Base-by-base conservation (phyloP, 2,888 invertebrate genomes). In the Drosophila multiciliata region DNA sequence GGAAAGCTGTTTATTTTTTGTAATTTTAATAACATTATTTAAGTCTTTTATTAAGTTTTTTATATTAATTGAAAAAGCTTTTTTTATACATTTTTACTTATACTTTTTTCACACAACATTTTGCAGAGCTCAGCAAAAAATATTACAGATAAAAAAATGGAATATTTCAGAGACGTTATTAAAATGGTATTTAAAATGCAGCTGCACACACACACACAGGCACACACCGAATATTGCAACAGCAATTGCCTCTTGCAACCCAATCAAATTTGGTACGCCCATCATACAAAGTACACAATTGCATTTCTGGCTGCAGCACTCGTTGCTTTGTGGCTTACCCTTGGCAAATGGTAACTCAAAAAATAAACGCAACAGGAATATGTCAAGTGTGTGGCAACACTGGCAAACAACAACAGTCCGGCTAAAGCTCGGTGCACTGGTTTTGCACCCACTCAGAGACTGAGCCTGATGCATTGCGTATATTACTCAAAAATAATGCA, bases 401-500 rank as follows among this genome's bases (percentile, higher is more conserved):
- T 63, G 40, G 61, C 70, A 65, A 49, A 26, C 66, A 60, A 50
- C 57, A 55, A 38, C 58, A 26, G 15, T 26, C 12, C 29, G 26
- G 55, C 60, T 42, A 49, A 33, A 57, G 58, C 62, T 65, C 61
- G 62, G 72, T 66, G 66, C 57, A 75, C 72, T 52, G 58, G 62
- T 54, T 54, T 42, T 38, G 49, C 52, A 36, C 35, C 48, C 45
- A 54, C 55, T 20, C 45, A 26, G 26, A 32, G 61, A 59, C 59
- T 79, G 80, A 83, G 81, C 74, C 84, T 89, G 84, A 87, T 84
- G 89, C 85, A 84, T 84, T 84, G 82, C 87, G 73, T 59, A 87
- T 81, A 89, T 84, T 84, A 87, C 89, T 89, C 87, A 81, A 81
- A 88, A 89, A 78, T 86, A 89, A 89, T 83, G 75, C 69, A 83